Base-by-base conservation (phyloP, 2,888 invertebrate species). In the Dromius quadrimaculatus region DNA sequence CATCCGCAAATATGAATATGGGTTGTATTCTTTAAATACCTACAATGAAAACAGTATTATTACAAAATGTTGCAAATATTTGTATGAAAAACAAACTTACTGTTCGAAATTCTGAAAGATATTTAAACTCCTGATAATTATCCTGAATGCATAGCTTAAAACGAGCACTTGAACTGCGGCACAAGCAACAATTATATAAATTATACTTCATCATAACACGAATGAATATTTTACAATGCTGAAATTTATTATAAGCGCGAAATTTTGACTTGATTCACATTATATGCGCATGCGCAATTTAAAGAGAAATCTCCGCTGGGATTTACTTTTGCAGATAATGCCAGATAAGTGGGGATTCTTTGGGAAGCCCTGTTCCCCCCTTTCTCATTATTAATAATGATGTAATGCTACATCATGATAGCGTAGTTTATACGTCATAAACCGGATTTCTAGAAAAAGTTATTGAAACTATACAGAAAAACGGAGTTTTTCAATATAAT, bases 351-450 rank as follows among this genome's bases (percentile, higher is more conserved):
- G 50, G 20, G 65, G 65, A 36, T 38, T 20, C 43, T 11, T 9
- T 11, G 68, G 59, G 68, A 59, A 68, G 57, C 57, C 68, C 68
- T 59, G 59, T 22, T 23, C n/a, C 22, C 57, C 54, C 65, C 65
- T 13, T 23, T 11, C n/a, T 17, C 36, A 15, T 57, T 36, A 38
- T 38, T 22, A 20, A 13, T 3, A 43, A 45, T 32, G 4, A 15
- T 1, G 15, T 68, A 57, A 68, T 57, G 66, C 36, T 8, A 19
- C 13, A 36, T 1, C 1, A 13, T 15, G 28, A 28, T 15, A 28
- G 23, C 28, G 15, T 54, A 28, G 15, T 54, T 54, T 4, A 5
- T 23, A 65, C 65, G 65, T 54, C 54, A 47, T 54, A 8, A 20
- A 65, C 54, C 50, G 47, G 65, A 50, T 65, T 65, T 54, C 34